phyloP scores from a whole-genome alignment of 2,888 invertebrate genomes.

The Nipponacmea schrenckii region DNA sequence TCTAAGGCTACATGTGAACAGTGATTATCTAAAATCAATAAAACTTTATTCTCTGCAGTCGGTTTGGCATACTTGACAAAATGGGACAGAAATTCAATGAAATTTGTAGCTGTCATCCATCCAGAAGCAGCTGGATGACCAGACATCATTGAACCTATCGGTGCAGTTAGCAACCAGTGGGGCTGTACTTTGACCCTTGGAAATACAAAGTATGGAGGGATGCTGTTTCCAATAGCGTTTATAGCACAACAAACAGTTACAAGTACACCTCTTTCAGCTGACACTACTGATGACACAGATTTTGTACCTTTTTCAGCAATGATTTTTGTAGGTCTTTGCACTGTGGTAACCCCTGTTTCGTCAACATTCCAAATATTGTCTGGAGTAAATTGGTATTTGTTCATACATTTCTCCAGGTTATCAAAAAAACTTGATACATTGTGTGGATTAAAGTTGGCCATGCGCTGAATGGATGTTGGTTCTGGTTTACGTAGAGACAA shows the following conservation, averaged over 20 bases:
- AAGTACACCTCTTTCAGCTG: constrained; percentile 23
- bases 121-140: constrained; percentile 42
- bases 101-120: constrained; percentile 48
- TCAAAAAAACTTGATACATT: constrained; percentile 34
- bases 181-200: constrained; percentile 52
- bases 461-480: background rate
- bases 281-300: constrained; percentile 14
- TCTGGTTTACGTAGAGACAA: background rate
- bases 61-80: constrained; percentile 58
- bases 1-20: constrained; percentile 45
- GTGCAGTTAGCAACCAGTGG: constrained; percentile 50
- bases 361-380: background rate
- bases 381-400: background rate
- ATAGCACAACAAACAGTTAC: constrained; percentile 5
- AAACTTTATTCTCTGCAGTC: constrained; percentile 40
- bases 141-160: constrained; percentile 1
- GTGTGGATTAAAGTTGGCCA: background rate
- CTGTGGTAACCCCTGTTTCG: background rate
- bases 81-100: constrained; percentile 58
- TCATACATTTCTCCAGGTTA: background rate
- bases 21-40: constrained; percentile 64
- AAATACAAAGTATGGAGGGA: constrained; percentile 46
- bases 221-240: constrained; percentile 23
- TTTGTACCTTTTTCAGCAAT: constrained; percentile 15
- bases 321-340: background rate